Base-by-base conservation (phyloP, 2,888 invertebrate species). In the Rhodophaea formosa region DNA sequence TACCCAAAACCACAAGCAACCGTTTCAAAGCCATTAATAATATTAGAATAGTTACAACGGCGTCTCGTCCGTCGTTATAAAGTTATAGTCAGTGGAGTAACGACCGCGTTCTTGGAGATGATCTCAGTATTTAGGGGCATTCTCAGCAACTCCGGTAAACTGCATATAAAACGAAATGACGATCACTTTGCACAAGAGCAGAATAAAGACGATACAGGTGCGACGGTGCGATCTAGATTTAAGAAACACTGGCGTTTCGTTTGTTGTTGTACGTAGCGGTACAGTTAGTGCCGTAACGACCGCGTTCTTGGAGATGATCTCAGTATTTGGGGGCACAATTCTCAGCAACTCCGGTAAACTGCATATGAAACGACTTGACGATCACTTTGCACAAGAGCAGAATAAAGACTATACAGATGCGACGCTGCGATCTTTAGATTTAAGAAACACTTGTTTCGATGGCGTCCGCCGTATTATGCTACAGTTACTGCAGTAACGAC, bases 351-450 rank as follows among this genome's bases (percentile, higher is more conserved):
- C 49, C 35, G 10, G 51, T 51, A 51, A 51, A 51, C 35, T 51
- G 51, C 51, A 35, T 51, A 51, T 39, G 35, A 51, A 51, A 35
- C 17, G 51, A 15, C 51, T 51, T 51, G 51, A 51, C 51, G 51
- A 51, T 17, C 35, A 51, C 35, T 51, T 39, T 17, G 51, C 35
- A 5, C 23, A 23, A 23, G 3, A 2, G 23, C 23, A 23, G 23
- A 23, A 23, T 23, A 23, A 2, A 23, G 23, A 23, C 23, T 2
- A 23, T 23, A 23, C 23, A 23, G 5, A 23, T 23, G 23, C 3
- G 23, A 23, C 23, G 23, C 23, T 23, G 2, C 23, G 23, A 23
- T 23, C 23, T 23, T 23, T 2, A 23, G 2, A 3, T 5, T 23
- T 2, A 23, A 23, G 5, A 23, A 2, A 23, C 5, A 23, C 23